These are phyloP conservation scores for Brienomyrus brachyistius DNA, from an alignment of 2,113 vertebrate genomes.

Conservation along the genomic window DNA sequence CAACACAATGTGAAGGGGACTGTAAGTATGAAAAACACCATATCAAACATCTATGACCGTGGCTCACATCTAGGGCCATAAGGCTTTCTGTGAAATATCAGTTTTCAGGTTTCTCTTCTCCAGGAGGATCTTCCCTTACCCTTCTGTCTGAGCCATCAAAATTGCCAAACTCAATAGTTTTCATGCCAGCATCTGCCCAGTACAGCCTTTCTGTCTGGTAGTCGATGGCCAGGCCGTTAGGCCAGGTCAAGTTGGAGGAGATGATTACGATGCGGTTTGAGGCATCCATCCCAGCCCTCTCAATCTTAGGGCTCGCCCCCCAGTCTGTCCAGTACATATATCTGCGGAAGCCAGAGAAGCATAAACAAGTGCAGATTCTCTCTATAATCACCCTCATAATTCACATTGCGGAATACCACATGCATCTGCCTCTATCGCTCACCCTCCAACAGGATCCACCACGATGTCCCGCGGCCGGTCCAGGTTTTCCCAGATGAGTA, in stretches of 20 bases:
- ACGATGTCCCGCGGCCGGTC: conserved; percentile 94
- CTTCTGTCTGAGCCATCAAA: conserved; percentile 85
- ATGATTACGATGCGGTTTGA: conserved; percentile 85
- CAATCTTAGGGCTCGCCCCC: conserved; percentile 96
- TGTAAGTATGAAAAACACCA: background rate
- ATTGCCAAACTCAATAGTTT: conserved; percentile 85
- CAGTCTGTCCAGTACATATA: conserved; percentile 99
- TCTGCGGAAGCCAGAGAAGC: conserved; percentile 46
- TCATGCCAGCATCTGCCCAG: conserved; percentile 97
- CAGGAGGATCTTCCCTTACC: conserved; percentile 52
- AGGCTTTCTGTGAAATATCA: background rate
- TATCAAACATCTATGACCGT: background rate
- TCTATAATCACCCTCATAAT: background rate
- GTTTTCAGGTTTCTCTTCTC: background rate
- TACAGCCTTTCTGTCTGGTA: conserved; percentile 83
- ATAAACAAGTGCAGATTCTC: background rate
- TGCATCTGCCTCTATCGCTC: conserved; percentile 24
- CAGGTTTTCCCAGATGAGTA: conserved; percentile 95
- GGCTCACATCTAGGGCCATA: background rate
- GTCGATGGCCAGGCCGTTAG: conserved; percentile 92
- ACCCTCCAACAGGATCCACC: conserved; percentile 92
- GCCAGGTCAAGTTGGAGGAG: conserved; percentile 92
- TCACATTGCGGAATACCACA: background rate
- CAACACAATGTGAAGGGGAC: background rate
- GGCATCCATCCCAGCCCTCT: conserved; percentile 93